Evolutionary conservation across 2,888 invertebrate genomes (phyloP).

Genomic region (Pimpla rufipes): DNA sequence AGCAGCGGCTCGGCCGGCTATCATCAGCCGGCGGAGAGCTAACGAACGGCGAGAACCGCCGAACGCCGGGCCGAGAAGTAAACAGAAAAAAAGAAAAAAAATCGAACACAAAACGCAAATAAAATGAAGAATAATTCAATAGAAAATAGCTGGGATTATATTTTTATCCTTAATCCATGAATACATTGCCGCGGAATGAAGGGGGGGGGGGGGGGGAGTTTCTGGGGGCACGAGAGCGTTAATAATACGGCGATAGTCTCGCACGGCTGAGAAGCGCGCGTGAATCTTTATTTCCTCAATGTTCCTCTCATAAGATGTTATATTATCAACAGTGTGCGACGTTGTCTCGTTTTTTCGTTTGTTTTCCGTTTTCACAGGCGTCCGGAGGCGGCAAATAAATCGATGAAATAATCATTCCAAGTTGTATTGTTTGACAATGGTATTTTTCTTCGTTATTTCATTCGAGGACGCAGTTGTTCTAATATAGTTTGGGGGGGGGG

Average conservation of each 20-base stretch:
- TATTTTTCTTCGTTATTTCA: conserved; percentile 30
- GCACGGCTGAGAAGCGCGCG: neutral
- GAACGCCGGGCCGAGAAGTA: no score
- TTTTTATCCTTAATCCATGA: conserved; percentile 57
- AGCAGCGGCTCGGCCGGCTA: conserved; percentile 30
- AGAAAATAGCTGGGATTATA: conserved; percentile 62
- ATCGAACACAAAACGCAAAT: neutral
- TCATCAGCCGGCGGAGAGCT: conserved; percentile 77
- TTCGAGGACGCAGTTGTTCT: conserved; percentile 35
- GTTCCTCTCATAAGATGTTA: neutral
- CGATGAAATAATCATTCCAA: conserved; percentile 31
- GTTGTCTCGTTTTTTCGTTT: neutral
- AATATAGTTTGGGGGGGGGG: neutral
- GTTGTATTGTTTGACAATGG: conserved; percentile 2
- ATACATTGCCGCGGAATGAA: conserved; percentile 62
- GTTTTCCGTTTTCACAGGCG: no score
- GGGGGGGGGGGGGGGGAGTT: conserved; percentile 6
- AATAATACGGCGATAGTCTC: conserved; percentile 1
- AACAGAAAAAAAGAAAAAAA: no score
- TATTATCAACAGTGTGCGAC: neutral
- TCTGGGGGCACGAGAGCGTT: conserved; percentile 3
- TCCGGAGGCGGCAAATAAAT: conserved; percentile 18
- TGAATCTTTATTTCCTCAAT: neutral
- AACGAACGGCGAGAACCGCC: conserved; percentile 51
- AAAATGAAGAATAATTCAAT: conserved; percentile 54